Conservation (phyloP, 2,113 vertebrate species). For the Hemichromis elongatus region DNA sequence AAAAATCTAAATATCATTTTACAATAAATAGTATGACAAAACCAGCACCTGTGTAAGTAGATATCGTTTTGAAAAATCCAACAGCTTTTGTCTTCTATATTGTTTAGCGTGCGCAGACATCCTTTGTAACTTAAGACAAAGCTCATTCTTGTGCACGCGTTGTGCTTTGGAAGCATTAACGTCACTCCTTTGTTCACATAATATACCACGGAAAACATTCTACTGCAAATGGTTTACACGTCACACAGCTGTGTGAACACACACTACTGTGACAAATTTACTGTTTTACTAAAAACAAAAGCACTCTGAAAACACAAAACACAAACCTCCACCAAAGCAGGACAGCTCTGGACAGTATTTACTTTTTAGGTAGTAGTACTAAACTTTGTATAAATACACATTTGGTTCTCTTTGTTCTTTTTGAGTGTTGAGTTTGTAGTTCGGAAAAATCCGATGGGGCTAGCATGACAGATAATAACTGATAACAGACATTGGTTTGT, state of each 20-base stretch:
- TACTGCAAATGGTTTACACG: too few relatives aligned
- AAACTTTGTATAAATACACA: neutral
- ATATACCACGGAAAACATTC: neutral
- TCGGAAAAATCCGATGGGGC: neutral
- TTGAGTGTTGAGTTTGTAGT: neutral
- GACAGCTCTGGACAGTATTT: neutral
- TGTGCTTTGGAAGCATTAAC: neutral
- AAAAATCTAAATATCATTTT: neutral
- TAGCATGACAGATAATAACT: neutral
- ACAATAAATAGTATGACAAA: neutral
- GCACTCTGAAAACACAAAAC: neutral
- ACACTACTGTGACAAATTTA: neutral
- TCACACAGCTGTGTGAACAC: neutral
- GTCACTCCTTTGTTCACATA: neutral
- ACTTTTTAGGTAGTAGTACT: neutral
- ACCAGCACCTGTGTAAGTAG: accelerated
- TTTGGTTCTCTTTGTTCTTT: neutral
- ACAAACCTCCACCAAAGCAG: neutral
- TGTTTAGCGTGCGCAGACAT: accelerated
- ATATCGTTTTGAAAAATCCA: neutral
- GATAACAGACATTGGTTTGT: neutral
- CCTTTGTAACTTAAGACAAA: neutral
- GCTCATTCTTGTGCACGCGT: neutral
- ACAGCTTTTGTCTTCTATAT: neutral
- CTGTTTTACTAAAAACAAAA: neutral